These are phyloP conservation scores for Drosophila acutilabella DNA, from an alignment of 2,888 invertebrate genomes.

Conservation along the genomic window DNA sequence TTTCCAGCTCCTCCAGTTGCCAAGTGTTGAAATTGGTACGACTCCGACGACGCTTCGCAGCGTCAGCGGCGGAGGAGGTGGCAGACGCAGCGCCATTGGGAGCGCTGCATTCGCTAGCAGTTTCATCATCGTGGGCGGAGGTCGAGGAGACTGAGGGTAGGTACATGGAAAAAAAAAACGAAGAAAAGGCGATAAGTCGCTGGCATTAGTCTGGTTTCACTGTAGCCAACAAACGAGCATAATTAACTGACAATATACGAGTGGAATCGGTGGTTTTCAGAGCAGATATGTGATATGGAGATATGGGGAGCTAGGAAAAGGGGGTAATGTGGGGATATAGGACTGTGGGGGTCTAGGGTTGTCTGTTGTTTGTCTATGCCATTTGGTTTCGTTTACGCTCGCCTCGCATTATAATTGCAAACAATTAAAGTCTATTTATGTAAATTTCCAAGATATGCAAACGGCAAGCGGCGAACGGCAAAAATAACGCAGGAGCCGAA, in stretches of 20 bases:
- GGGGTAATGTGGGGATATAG: too few relatives aligned
- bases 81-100: constrained; percentile 10
- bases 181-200: constrained; percentile 58
- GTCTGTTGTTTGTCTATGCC: constrained; percentile 31
- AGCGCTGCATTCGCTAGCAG: constrained; percentile 86
- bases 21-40: constrained; percentile 97
- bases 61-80: constrained; percentile 8
- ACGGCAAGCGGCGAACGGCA: constrained; percentile 24
- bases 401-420: constrained; percentile 80
- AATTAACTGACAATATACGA: constrained; percentile 56
- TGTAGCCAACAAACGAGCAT: constrained; percentile 54
- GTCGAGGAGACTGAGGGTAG: constrained; percentile 35
- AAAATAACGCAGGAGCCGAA: constrained; percentile 30
- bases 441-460: constrained; percentile 81
- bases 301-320: too few relatives aligned
- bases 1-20: constrained; percentile 96
- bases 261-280: constrained; percentile 6
- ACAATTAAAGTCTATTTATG: constrained; percentile 83
- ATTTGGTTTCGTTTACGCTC: constrained; percentile 45
- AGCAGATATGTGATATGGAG: constrained; percentile 2
- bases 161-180: neutral
- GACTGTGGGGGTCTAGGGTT: neutral
- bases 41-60: constrained; percentile 93
- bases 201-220: constrained; percentile 48
- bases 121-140: constrained; percentile 59